Percentiles rank a stretch among this genome's conserved stretches.
Evolutionary conservation across 1,140 invertebrate genomes (phyloP).

Genomic region (Tenebrio molitor): DNA sequence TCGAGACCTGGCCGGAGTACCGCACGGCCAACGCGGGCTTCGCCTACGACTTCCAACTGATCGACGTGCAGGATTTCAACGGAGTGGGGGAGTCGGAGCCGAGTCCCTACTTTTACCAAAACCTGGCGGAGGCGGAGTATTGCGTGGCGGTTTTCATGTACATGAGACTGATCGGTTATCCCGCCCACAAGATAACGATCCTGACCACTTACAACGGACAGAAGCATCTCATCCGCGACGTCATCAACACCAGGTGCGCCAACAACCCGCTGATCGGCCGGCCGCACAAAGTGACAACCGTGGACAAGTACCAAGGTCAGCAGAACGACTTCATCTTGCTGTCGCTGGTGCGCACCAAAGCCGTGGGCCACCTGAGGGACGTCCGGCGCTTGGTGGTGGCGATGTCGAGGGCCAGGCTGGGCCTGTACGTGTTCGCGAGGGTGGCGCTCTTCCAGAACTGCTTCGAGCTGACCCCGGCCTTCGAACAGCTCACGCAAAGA

Average conservation of each 20-base stretch:
- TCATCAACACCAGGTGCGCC: constrained; percentile 94
- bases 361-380: constrained; percentile 97
- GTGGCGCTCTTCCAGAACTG: constrained; percentile 96
- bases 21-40: constrained; percentile 93
- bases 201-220: constrained; percentile 99
- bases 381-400: constrained; percentile 97
- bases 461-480: constrained; percentile 95
- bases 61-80: constrained; percentile 98
- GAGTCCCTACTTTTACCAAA: constrained; percentile 99
- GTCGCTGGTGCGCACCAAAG: constrained; percentile 95
- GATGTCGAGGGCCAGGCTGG: constrained; percentile 97
- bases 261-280: constrained; percentile 97
- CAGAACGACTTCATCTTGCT: constrained; percentile 99
- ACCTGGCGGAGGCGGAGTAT: constrained; percentile 99
- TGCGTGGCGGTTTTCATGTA: constrained; percentile 99
- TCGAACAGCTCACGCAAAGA: constrained; percentile 85
- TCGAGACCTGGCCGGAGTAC: constrained; percentile 87
- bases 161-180: constrained; percentile 97
- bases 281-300: constrained; percentile 96
- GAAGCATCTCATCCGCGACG: constrained; percentile 97
- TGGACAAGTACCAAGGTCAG: constrained; percentile 99
- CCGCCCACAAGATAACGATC: constrained; percentile 97
- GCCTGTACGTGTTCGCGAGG: constrained; percentile 96
- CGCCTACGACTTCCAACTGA: constrained; percentile 93
- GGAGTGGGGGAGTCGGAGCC: constrained; percentile 97